These are phyloP conservation scores for Pardalotus punctatus DNA, from an alignment of 2,113 vertebrate species.

Conservation along the genomic window DNA sequence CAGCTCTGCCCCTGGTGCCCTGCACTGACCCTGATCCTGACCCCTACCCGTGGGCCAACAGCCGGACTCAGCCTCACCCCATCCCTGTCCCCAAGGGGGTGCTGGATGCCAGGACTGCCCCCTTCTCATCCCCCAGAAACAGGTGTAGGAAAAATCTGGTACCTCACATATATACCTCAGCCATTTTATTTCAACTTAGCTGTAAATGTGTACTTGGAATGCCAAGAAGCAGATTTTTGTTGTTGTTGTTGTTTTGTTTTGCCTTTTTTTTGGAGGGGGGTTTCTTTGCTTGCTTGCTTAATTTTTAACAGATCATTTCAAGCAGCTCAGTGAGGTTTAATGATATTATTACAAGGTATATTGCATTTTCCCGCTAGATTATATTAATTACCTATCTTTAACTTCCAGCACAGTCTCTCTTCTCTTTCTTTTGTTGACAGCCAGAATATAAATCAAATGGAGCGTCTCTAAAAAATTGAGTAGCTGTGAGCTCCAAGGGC, in stretches of 20 bases:
- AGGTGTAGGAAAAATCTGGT: not conserved
- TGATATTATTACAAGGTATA: not conserved
- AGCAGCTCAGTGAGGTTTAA: conserved; percentile 4
- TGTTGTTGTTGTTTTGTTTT: too few species aligned
- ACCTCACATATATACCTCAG: not conserved
- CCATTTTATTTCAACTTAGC: not conserved
- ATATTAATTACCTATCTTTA: conserved; percentile 22
- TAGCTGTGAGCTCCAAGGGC: conserved; percentile 1
- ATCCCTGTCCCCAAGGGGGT: not conserved
- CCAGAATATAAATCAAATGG: conserved; percentile 1
- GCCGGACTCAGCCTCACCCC: not conserved
- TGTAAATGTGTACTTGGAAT: not conserved
- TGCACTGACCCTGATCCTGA: too few species aligned
- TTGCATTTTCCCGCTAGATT: not conserved
- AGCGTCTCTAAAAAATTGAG: not conserved
- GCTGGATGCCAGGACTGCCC: not conserved
- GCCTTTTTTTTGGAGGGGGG: not conserved
- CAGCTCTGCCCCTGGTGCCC: not conserved
- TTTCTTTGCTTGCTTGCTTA: not conserved
- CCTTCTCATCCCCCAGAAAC: not conserved
- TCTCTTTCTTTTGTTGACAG: not conserved
- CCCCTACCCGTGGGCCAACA: rapidly evolving
- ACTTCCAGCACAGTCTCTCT: not conserved
- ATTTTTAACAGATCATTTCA: not conserved
- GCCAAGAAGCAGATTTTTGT: not conserved